These are phyloP conservation scores for Diachasmimorpha longicaudata DNA, from an alignment of 1,140 invertebrate genomes.

Conservation along the genomic window DNA sequence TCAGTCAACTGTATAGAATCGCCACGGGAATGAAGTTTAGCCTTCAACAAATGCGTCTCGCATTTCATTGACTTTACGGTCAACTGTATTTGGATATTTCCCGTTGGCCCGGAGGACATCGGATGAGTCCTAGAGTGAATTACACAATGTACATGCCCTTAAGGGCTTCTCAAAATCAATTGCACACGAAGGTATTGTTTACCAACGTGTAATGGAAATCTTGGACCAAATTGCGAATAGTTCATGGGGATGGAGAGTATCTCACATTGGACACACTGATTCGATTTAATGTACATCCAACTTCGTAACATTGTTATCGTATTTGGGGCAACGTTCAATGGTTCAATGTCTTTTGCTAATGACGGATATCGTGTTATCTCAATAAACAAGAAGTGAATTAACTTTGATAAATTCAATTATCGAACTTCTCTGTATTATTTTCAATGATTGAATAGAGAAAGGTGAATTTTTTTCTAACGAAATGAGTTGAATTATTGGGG, in stretches of 20 bases:
- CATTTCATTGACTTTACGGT: conserved; percentile 10
- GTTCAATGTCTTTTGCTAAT: background rate
- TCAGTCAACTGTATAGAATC: background rate
- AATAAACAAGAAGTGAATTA: background rate
- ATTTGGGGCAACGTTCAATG: background rate
- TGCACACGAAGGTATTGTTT: background rate
- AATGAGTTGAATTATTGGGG: too few relatives aligned
- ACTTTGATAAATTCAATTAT: background rate
- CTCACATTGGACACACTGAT: background rate
- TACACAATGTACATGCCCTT: background rate
- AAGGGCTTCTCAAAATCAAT: background rate
- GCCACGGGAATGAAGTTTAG: background rate
- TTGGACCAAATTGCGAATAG: background rate
- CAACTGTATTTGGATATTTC: background rate
- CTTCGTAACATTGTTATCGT: background rate
- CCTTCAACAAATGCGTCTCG: background rate
- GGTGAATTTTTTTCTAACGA: too few relatives aligned
- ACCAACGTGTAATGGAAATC: background rate
- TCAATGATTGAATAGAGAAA: too few relatives aligned
- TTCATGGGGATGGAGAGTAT: background rate
- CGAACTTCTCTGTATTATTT: background rate
- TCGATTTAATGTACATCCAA: background rate
- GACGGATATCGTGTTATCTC: background rate
- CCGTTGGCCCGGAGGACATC: background rate
- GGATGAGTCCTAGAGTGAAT: background rate